A percentile compares a stretch with the other conserved stretches of the same genome.
These are phyloP conservation scores for Halisarca cf. caerulea DNA, from an alignment of 37 sponge, comb jelly and placozoan species.

Conservation along the genomic window DNA sequence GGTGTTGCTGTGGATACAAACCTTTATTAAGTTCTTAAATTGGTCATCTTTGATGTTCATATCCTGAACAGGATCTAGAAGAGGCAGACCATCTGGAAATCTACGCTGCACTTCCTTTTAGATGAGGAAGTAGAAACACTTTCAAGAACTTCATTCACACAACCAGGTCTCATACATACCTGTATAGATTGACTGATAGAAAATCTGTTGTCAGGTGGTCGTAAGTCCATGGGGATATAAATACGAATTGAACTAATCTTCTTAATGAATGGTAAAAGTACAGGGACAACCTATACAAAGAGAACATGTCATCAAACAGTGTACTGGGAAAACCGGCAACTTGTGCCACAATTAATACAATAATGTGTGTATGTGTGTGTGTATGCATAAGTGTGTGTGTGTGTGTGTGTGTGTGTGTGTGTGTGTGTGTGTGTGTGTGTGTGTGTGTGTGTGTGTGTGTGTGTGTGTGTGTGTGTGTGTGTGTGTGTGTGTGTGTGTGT, in stretches of 20 bases:
- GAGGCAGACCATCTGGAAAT: constrained; percentile 87
- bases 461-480: no score
- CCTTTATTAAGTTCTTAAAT: constrained; percentile 77
- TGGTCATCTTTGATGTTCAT: constrained; percentile 90
- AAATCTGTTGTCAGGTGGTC: constrained; percentile 57
- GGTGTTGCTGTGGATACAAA: no score
- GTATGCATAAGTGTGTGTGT: no score
- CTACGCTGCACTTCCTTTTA: constrained; percentile 77
- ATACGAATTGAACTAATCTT: constrained; percentile 85
- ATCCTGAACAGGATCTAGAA: constrained; percentile 90
- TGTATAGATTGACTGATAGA: constrained; percentile 71
- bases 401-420: no score
- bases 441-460: no score
- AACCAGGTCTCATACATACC: not conserved
- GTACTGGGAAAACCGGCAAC: no score
- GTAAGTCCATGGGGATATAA: constrained; percentile 88
- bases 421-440: no score
- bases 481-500: no score
- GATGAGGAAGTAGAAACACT: not conserved
- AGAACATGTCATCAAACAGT: no score
- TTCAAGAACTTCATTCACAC: not conserved
- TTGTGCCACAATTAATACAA: no score
- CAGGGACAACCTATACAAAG: constrained; percentile 82
- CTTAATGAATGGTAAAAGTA: constrained; percentile 63
- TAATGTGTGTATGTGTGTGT: no score